Evolutionary conservation across 2,888 invertebrate genomes (phyloP).

Genomic region (Tridacna gigas): DNA sequence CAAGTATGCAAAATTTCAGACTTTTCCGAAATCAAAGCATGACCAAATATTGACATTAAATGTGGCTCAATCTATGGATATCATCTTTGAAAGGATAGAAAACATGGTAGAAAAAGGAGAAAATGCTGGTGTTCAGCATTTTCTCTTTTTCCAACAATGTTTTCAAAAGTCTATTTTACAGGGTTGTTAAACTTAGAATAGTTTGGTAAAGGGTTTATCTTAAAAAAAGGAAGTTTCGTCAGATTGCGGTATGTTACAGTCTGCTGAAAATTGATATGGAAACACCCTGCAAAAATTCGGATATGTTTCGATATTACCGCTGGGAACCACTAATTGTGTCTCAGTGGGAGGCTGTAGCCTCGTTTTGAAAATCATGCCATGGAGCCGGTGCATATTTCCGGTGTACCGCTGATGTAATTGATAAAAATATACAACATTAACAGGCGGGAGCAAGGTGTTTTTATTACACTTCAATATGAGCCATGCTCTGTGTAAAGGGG

Average conservation of each 20-base stretch:
- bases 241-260: background rate
- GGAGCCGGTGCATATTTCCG: slow-evolving; percentile 15
- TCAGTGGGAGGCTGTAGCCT: slow-evolving; percentile 12
- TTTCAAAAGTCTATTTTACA: too few relatives aligned
- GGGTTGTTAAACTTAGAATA: too few relatives aligned
- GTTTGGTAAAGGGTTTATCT: too few relatives aligned
- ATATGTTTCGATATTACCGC: background rate
- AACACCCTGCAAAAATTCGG: background rate
- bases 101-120: too few relatives aligned
- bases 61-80: too few relatives aligned
- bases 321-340: slow-evolving; percentile 25
- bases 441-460: slow-evolving; percentile 27
- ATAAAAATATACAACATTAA: background rate
- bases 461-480: slow-evolving; percentile 7
- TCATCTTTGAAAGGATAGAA: too few relatives aligned
- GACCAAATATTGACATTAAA: too few relatives aligned
- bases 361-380: slow-evolving; percentile 7
- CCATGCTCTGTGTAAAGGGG: background rate
- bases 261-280: background rate
- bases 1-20: too few relatives aligned
- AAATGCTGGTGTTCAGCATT: too few relatives aligned
- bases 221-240: background rate
- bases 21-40: too few relatives aligned
- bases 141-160: too few relatives aligned
- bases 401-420: slow-evolving; percentile 8